Conservation (phyloP, 2,888 invertebrate species). For the Apotomis capreana region DNA sequence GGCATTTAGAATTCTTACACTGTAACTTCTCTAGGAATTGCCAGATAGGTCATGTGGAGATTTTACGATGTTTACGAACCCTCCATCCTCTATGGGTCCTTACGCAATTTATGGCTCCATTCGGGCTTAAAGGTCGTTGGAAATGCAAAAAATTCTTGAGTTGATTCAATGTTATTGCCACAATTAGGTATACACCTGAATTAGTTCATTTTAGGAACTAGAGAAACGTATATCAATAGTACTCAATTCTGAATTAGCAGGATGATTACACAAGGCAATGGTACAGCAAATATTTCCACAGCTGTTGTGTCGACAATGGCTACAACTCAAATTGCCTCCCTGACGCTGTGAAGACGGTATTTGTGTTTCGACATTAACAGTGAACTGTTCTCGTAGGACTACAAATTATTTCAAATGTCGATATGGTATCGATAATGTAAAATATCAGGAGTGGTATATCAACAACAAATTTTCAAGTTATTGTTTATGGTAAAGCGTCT, state of each 20-base stretch:
- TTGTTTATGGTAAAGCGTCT: no score
- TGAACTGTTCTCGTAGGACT: slow-evolving; percentile 22
- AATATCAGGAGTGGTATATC: no score
- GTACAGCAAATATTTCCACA: slow-evolving; percentile 61
- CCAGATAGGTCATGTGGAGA: no score
- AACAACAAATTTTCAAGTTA: no score
- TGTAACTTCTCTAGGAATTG: no score
- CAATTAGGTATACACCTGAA: neutral
- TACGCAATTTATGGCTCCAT: no score
- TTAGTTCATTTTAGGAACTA: slow-evolving; percentile 5
- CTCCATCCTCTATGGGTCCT: no score
- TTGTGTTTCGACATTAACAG: slow-evolving; percentile 32
- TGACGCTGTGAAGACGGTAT: slow-evolving; percentile 22
- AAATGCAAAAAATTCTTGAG: neutral
- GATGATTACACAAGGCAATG: slow-evolving; percentile 55
- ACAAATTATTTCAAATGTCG: slow-evolving; percentile 21
- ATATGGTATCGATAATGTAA: neutral
- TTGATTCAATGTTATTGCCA: neutral
- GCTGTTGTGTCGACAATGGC: slow-evolving; percentile 49
- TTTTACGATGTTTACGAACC: no score
- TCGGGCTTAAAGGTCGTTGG: neutral
- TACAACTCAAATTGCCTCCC: slow-evolving; percentile 28
- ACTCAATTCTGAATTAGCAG: slow-evolving; percentile 42
- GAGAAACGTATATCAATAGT: slow-evolving; percentile 8
- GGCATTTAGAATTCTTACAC: no score